A percentile compares a stretch with the other conserved stretches of the same genome.
phyloP scores from a whole-genome alignment of 2,113 vertebrate genomes.

The Oreotrochilus melanogaster region DNA sequence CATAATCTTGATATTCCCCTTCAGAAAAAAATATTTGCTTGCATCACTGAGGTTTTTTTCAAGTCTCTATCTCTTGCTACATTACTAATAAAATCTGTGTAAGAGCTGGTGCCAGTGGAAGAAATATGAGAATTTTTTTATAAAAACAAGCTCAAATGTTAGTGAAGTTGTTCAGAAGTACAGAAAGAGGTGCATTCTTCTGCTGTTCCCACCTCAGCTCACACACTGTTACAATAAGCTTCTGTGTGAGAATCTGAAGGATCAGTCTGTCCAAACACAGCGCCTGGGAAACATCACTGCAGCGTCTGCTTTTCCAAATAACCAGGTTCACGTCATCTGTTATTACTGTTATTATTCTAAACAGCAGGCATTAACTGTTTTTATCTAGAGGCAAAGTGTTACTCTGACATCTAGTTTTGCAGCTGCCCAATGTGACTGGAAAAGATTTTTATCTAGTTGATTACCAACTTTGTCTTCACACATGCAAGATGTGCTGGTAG shows the following conservation, averaged over 20 bases:
- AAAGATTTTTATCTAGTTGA: neutral
- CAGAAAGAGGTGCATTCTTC: neutral
- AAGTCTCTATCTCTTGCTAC: neutral
- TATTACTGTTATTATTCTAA: neutral
- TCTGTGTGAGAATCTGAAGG: neutral
- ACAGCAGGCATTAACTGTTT: neutral
- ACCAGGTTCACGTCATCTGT: neutral
- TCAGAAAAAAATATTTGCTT: neutral
- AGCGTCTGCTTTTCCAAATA: slow-evolving; percentile 1
- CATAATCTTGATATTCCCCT: neutral
- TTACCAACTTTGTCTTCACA: neutral
- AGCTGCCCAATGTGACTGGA: neutral
- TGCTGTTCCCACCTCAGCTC: neutral
- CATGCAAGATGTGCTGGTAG: neutral
- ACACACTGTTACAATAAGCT: neutral
- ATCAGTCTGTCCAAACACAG: slow-evolving; percentile 29
- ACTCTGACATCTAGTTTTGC: neutral
- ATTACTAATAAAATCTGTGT: neutral
- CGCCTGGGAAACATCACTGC: slow-evolving; percentile 34
- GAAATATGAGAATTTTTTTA: neutral
- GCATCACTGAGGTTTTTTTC: neutral
- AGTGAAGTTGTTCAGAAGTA: neutral
- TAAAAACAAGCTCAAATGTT: neutral
- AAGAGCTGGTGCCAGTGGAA: neutral
- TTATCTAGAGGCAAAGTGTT: neutral